Conservation (phyloP, 2,113 vertebrate genomes). For the Morone saxatilis region DNA sequence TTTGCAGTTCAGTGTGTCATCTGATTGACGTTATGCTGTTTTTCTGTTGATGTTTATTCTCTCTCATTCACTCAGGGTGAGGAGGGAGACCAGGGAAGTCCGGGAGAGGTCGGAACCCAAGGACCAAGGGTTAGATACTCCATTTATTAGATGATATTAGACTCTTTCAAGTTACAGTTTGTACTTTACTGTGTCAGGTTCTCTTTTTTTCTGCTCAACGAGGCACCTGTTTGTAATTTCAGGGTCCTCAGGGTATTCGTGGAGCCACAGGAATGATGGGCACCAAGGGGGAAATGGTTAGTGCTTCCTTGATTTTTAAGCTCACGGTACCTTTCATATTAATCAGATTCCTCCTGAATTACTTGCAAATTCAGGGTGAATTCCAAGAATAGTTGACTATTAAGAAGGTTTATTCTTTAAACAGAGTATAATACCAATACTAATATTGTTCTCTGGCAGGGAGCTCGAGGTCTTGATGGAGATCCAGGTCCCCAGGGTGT, state of each 20-base stretch:
- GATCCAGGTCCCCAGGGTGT: conserved; percentile 92
- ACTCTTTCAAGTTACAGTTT: background rate
- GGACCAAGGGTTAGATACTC: conserved; percentile 89
- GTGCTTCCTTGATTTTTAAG: conserved; percentile 39
- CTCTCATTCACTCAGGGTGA: conserved; percentile 87
- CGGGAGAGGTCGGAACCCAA: conserved; percentile 91
- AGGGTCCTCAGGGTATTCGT: conserved; percentile 92
- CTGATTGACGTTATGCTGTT: conserved; percentile 15
- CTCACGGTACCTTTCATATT: background rate
- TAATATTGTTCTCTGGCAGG: conserved; percentile 80
- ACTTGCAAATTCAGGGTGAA: background rate
- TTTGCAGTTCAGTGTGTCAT: background rate
- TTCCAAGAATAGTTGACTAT: background rate
- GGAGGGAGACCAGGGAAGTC: conserved; percentile 93
- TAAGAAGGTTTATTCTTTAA: conserved; percentile 1
- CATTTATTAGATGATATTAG: conserved; percentile 48
- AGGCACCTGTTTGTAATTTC: conserved; percentile 63
- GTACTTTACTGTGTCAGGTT: background rate
- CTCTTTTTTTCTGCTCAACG: conserved; percentile 16
- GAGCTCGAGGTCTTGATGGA: conserved; percentile 92
- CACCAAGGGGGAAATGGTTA: conserved; percentile 92
- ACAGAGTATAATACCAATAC: background rate
- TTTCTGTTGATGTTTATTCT: conserved; percentile 11
- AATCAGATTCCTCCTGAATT: background rate
- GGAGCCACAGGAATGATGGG: conserved; percentile 92